A percentile compares a stretch with the other conserved stretches of the same genome.
Conservation (phyloP, 1,140 invertebrate species). For the Pollicipes pollicipes region DNA sequence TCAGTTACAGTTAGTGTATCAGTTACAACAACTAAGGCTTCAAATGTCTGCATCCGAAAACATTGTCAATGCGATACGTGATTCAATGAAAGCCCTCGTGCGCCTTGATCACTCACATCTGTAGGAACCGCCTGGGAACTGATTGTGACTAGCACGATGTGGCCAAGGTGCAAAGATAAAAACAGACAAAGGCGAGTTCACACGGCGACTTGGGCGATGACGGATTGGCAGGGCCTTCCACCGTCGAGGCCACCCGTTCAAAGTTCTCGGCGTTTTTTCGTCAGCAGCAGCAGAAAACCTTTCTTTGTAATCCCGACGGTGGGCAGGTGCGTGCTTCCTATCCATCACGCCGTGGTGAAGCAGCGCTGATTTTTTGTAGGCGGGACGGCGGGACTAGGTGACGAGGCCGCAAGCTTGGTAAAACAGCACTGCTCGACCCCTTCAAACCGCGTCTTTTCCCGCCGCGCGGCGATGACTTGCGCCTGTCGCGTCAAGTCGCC, state of each 20-base stretch:
- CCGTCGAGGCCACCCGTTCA: not conserved
- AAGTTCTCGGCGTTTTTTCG: not conserved
- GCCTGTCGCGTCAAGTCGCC: not conserved
- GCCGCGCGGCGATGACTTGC: not conserved
- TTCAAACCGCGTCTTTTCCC: not conserved
- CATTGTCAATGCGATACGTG: no score
- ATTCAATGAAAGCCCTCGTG: no score
- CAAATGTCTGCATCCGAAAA: no score
- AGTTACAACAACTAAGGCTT: no score
- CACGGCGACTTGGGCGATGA: not conserved
- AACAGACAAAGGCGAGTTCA: not conserved
- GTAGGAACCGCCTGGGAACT: not conserved
- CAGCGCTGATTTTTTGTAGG: not conserved
- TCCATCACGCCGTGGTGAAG: not conserved
- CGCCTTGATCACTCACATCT: not conserved
- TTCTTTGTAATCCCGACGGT: not conserved
- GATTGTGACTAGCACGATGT: not conserved
- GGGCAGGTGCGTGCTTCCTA: not conserved
- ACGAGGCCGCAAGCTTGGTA: not conserved
- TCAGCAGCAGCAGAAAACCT: not conserved
- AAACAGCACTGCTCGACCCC: not conserved
- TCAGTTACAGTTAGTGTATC: no score
- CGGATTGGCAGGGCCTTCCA: not conserved
- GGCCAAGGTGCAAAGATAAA: not conserved
- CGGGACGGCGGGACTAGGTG: not conserved